Base-by-base conservation (phyloP, 2,797 vertebrate genomes). In the Sebastiscus albofasciatus region DNA sequence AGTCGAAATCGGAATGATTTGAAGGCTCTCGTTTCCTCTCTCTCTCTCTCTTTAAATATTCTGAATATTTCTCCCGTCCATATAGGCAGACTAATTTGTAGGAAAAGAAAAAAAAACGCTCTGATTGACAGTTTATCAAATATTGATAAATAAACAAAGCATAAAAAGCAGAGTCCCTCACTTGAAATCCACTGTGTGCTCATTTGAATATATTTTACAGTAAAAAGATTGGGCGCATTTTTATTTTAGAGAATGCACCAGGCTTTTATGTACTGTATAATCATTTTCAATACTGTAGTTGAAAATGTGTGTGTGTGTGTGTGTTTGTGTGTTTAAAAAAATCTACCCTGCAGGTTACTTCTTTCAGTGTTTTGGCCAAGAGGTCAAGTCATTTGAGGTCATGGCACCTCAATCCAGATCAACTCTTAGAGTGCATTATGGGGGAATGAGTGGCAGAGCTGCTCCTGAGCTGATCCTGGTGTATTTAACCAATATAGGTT, bases 1-100 rank as follows among this genome's bases (percentile, higher is more conserved):
- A 93, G 93, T 93, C 92, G 90, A 95, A 95, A 95, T 92, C 88
- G 72, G 88, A 94, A 93, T 90, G 87, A 90, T 94, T 91, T 90
- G 56, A 94, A 93, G 88, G 77, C 90, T 92, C 82, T 86, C 81
- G 70, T 79, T 80, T 80, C 42, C 7, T 55, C 54, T 77, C 46
- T 46, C 31, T 39, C 56, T 60, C 33, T 81, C 18, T 60, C 33
- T 76, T 31, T 64, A 69, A 61, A 81, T 81, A 80, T 75, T 86
- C 72, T 6, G 64, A 79, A 85, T 86, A 82, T 86, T 79, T 86
- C 68, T 69, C 58, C 29, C 2, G 2, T 71, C 49, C 69, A 71
- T 64, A 80, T 60, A 79, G 75, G 42, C 61, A 55, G 55, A 52
- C 64, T 75, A 83, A 86, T 77, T 90, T 90, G 62, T 75, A 69